Conservation (phyloP, 2,888 invertebrate species). For the Chromoteleia sp. region DNA sequence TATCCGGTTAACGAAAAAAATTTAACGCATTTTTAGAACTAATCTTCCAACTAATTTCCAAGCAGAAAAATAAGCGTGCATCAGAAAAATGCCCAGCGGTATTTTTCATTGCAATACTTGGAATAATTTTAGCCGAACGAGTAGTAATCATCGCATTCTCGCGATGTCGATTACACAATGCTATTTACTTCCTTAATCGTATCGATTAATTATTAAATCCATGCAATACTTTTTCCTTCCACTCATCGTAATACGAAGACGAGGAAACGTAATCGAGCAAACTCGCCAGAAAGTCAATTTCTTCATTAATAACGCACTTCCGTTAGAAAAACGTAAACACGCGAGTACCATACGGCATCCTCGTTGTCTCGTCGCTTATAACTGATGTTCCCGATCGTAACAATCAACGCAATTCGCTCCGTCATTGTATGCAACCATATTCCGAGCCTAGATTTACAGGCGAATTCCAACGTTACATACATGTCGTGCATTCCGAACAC, state of each 20-base stretch:
- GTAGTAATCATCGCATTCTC: constrained; percentile 1
- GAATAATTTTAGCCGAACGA: neutral
- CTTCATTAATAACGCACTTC: constrained; percentile 36
- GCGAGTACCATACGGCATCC: constrained; percentile 9
- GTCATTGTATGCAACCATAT: constrained; percentile 58
- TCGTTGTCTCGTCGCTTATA: constrained; percentile 24
- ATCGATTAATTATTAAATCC: constrained; percentile 18
- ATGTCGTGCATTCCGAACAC: constrained; percentile 62
- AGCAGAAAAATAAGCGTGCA: neutral
- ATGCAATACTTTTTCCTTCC: constrained; percentile 7
- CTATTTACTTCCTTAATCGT: constrained; percentile 10
- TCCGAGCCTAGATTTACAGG: constrained; percentile 56
- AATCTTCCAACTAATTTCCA: neutral
- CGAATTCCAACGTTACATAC: constrained; percentile 55
- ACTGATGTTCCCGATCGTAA: constrained; percentile 52
- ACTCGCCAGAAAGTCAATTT: neutral
- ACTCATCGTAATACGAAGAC: neutral
- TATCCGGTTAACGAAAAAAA: too few relatives aligned
- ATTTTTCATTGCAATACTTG: neutral
- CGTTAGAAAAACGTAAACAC: constrained; percentile 46
- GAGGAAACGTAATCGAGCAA: neutral
- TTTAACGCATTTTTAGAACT: too few relatives aligned
- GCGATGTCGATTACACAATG: constrained; percentile 3
- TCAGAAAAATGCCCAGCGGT: neutral
- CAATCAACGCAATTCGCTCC: constrained; percentile 56